Conservation (phyloP, 2,888 invertebrate genomes). For the Amblyjoppa fuscipennis region DNA sequence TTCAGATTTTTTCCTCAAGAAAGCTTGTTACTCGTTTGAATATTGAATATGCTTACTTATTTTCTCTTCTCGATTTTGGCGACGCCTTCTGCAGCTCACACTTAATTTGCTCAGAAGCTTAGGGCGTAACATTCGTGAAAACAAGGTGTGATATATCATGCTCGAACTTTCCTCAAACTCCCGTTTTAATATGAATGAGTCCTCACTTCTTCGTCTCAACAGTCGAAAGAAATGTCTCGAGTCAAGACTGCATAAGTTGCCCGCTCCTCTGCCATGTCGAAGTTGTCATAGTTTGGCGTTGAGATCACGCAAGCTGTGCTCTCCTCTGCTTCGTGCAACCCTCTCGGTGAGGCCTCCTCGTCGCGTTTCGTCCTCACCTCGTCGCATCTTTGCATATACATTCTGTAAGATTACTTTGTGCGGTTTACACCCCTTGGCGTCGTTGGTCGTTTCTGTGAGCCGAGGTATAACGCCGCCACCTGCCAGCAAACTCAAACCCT, state of each 20-base stretch:
- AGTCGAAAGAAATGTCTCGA: constrained; percentile 58
- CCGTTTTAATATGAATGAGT: constrained; percentile 61
- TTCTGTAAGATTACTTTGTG: constrained; percentile 85
- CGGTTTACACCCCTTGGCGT: constrained; percentile 83
- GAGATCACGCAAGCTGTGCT: constrained; percentile 84
- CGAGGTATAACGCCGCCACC: constrained; percentile 56
- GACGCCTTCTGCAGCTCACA: background rate
- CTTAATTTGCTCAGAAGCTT: background rate
- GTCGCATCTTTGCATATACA: constrained; percentile 85
- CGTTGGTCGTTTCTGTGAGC: constrained; percentile 63
- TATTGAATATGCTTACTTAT: background rate
- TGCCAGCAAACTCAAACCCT: constrained; percentile 57
- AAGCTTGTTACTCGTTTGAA: background rate
- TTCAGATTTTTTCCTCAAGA: too few species aligned
- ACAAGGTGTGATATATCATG: constrained; percentile 13
- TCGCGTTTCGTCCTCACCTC: constrained; percentile 57
- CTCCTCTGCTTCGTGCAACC: constrained; percentile 45
- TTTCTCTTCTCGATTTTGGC: background rate
- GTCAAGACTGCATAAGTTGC: constrained; percentile 77
- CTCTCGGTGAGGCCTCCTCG: constrained; percentile 63
- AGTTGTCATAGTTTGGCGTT: constrained; percentile 82
- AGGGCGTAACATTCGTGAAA: constrained; percentile 1
- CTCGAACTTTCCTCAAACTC: constrained; percentile 18
- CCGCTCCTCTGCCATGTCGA: constrained; percentile 74
- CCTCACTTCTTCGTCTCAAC: background rate